These are phyloP conservation scores for Geodia barretti DNA, from an alignment of 37 sponge, comb jelly and placozoan genomes.

Conservation along the genomic window DNA sequence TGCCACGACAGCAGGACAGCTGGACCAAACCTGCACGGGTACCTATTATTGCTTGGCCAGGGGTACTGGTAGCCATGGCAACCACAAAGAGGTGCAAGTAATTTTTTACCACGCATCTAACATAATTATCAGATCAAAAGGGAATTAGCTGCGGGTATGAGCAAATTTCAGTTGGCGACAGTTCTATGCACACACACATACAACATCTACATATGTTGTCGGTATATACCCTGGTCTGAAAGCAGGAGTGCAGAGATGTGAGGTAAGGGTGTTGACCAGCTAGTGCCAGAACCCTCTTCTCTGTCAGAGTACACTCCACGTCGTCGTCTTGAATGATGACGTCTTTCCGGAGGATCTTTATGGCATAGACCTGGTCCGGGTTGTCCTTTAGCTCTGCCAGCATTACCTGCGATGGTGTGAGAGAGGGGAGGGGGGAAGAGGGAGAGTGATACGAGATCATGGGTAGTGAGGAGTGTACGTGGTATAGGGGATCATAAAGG, in stretches of 20 bases:
- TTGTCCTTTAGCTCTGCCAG: conserved; percentile 83
- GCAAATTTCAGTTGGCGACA: no score
- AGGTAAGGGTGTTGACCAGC: conserved; percentile 89
- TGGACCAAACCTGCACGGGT: no score
- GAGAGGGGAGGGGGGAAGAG: background rate
- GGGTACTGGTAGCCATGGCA: no score
- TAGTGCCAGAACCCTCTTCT: conserved; percentile 94
- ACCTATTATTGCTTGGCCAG: no score
- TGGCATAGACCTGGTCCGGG: conserved; percentile 80
- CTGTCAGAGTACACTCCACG: conserved; percentile 94
- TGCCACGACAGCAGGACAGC: no score
- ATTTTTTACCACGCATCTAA: no score
- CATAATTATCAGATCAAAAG: no score
- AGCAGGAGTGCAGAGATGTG: conserved; percentile 90
- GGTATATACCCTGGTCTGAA: conserved; percentile 96
- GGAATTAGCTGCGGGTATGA: no score
- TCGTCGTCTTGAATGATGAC: conserved; percentile 90
- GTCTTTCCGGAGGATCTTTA: conserved; percentile 93
- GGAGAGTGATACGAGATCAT: background rate
- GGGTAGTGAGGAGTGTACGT: background rate
- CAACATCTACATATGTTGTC: no score
- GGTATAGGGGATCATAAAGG: background rate
- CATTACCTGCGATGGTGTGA: conserved; percentile 71
- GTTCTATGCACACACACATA: no score
- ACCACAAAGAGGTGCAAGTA: no score